phyloP scores from a whole-genome alignment of 1,140 invertebrate species.

The Heliothis subflexa region DNA sequence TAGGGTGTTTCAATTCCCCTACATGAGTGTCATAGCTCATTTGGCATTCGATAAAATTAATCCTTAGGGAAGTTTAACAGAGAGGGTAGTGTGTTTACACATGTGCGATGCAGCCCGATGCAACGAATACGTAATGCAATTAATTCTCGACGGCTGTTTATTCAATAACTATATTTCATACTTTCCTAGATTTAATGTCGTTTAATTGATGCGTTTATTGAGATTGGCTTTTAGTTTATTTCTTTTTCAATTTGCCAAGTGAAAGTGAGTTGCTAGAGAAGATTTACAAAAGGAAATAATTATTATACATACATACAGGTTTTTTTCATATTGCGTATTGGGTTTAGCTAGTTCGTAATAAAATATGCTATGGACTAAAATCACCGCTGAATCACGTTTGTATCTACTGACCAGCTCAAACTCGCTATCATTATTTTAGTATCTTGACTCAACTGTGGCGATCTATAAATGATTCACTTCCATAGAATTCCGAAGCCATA shows the following conservation, averaged over 20 bases:
- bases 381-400: neutral
- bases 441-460: conserved; percentile 23
- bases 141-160: conserved; percentile 70
- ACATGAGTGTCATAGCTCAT: conserved; percentile 79
- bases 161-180: conserved; percentile 59
- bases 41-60: conserved; percentile 83
- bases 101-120: conserved; percentile 67
- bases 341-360: no score
- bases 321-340: no score
- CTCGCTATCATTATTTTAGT: conserved; percentile 13
- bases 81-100: conserved; percentile 73
- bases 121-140: conserved; percentile 71
- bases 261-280: neutral
- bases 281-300: no score
- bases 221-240: conserved; percentile 49
- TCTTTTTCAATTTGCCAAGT: neutral
- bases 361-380: neutral
- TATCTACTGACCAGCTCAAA: conserved; percentile 2
- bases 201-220: conserved; percentile 51
- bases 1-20: conserved; percentile 63
- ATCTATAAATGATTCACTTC: conserved; percentile 29
- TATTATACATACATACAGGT: no score
- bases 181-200: conserved; percentile 46
- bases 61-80: conserved; percentile 70
- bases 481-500: conserved; percentile 9